A percentile compares a stretch with the other conserved stretches of the same genome.
phyloP scores from a whole-genome alignment of 1,140 invertebrate genomes.

The Eurosta solidaginis region DNA sequence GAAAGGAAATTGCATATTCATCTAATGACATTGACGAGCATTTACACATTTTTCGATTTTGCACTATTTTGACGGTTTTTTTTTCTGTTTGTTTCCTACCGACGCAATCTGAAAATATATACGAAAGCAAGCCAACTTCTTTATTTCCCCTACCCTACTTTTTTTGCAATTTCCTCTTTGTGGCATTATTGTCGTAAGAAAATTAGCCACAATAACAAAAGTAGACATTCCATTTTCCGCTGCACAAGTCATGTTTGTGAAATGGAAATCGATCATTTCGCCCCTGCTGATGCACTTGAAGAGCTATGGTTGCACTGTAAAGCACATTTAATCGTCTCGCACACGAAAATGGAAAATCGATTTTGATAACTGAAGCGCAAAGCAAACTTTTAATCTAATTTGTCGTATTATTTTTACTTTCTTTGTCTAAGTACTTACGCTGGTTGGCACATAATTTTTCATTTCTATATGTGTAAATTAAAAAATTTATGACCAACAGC shows the following conservation, averaged over 20 bases:
- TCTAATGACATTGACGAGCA: slow-evolving; percentile 8
- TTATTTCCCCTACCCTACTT: not conserved
- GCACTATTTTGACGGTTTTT: not conserved
- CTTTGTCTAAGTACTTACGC: not conserved
- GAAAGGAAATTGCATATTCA: slow-evolving; percentile 24
- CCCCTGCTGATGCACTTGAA: not conserved
- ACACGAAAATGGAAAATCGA: not conserved
- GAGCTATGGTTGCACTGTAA: not conserved
- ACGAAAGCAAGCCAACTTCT: not conserved
- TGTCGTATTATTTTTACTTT: slow-evolving; percentile 4
- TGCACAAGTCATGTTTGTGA: not conserved
- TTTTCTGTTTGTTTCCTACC: not conserved
- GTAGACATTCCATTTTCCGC: not conserved
- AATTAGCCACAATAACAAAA: not conserved
- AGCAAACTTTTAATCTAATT: slow-evolving; percentile 28
- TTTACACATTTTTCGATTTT: not conserved
- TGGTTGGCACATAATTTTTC: too few species aligned
- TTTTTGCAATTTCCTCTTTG: slow-evolving; percentile 10
- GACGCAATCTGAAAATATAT: not conserved
- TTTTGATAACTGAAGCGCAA: slow-evolving; percentile 27
- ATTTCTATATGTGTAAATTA: too few species aligned
- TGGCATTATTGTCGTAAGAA: slow-evolving; percentile 1
- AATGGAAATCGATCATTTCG: not conserved
- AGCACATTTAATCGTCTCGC: slow-evolving; percentile 10
- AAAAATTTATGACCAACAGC: too few species aligned